These are phyloP conservation scores for Cyprinodon tularosa DNA, from an alignment of 2,113 vertebrate genomes.

Conservation along the genomic window DNA sequence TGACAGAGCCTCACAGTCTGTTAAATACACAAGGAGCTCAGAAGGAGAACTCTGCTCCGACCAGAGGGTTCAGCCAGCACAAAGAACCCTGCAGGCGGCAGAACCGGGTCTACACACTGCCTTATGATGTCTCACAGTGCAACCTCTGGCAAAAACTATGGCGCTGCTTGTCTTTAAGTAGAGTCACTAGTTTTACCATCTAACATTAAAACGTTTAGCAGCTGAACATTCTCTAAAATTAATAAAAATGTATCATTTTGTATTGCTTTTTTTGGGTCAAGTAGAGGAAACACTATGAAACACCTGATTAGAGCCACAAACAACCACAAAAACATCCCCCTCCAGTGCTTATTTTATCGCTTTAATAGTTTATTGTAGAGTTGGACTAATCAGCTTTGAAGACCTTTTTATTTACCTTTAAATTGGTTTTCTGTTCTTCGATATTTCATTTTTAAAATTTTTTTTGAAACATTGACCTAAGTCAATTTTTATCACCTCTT, in stretches of 20 bases:
- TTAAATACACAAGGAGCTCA: conserved; percentile 63
- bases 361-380: background rate
- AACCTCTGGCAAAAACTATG: conserved; percentile 16
- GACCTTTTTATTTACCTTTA: background rate
- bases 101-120: conserved; percentile 72
- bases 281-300: background rate
- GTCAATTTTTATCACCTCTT: no score
- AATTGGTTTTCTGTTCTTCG: background rate
- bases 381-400: background rate
- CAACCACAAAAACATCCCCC: background rate
- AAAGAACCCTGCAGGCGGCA: conserved; percentile 26
- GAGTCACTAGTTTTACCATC: background rate
- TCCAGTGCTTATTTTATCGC: background rate
- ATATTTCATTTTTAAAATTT: no score
- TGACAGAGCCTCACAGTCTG: conserved; percentile 59
- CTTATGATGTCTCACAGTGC: conserved; percentile 73
- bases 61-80: conserved; percentile 25
- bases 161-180: background rate
- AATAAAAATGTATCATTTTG: background rate
- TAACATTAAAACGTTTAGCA: background rate
- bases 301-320: background rate
- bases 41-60: conserved; percentile 32
- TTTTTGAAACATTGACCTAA: background rate
- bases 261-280: background rate
- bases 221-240: background rate